Evolutionary conservation across 30 jellyfish, hydroid and myxozoan genomes (phyloP).

Genomic region (Morbakka virulenta): DNA sequence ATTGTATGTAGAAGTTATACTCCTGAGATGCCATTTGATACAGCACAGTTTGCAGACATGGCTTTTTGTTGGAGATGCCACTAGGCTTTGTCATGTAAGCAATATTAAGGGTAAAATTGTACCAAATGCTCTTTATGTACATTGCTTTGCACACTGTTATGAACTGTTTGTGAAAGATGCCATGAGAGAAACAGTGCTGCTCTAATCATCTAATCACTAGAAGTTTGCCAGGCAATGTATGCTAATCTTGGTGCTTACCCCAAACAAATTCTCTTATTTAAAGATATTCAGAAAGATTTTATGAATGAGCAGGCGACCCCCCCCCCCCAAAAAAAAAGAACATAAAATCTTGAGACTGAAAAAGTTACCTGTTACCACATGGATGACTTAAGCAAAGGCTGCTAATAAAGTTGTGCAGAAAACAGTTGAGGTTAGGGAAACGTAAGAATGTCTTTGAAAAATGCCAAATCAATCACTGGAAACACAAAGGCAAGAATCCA

Average conservation of each 20-base stretch:
- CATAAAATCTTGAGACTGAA: neutral
- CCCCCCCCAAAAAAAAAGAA: too few species aligned
- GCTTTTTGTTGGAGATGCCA: conserved; percentile 54
- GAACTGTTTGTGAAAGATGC: too few species aligned
- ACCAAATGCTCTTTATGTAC: conserved; percentile 32
- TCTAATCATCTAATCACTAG: too few species aligned
- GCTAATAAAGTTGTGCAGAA: neutral
- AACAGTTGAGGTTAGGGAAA: conserved; percentile 9
- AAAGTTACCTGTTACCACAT: neutral
- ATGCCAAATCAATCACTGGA: conserved; percentile 5
- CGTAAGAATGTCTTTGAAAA: neutral
- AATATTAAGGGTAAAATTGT: conserved; percentile 23
- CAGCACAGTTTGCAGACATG: conserved; percentile 12
- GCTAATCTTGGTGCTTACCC: too few species aligned
- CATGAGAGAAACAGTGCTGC: too few species aligned
- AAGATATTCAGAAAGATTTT: conserved; percentile 6
- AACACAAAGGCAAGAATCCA: neutral
- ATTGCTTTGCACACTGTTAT: conserved; percentile 35
- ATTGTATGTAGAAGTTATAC: neutral
- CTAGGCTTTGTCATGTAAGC: conserved; percentile 6
- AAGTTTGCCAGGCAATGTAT: too few species aligned
- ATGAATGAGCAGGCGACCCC: conserved; percentile 4
- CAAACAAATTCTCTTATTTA: too few species aligned
- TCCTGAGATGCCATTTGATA: conserved; percentile 2
- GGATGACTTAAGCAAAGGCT: too few species aligned